Evolutionary conservation across 2,113 vertebrate species (phyloP).

Genomic region (Ia io): DNA sequence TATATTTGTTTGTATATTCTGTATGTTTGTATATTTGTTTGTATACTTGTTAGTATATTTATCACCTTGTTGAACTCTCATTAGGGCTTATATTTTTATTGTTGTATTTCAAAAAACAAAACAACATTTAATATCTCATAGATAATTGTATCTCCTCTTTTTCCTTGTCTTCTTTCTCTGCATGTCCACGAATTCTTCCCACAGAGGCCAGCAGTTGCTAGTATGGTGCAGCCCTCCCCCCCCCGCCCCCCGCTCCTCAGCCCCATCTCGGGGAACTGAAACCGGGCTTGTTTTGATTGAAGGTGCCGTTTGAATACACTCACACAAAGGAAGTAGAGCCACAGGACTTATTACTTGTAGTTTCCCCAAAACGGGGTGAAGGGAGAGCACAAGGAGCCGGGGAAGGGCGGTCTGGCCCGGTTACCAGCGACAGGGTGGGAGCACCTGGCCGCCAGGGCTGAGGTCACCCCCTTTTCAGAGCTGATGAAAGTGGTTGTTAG

Average conservation of each 20-base stretch:
- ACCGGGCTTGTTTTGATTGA: neutral
- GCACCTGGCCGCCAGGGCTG: neutral
- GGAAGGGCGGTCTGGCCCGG: neutral
- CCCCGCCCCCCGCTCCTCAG: no score
- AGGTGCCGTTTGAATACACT: neutral
- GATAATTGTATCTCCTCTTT: neutral
- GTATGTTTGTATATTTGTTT: neutral
- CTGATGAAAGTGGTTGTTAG: neutral
- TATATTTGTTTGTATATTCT: neutral
- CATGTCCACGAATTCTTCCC: neutral
- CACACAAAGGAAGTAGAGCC: neutral
- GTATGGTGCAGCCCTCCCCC: no score
- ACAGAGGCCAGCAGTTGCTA: neutral
- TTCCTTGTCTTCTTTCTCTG: neutral
- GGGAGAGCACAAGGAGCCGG: neutral
- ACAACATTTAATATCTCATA: neutral
- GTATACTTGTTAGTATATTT: no score
- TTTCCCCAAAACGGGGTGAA: neutral
- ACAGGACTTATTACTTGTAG: neutral
- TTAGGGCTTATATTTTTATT: neutral
- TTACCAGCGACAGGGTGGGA: neutral
- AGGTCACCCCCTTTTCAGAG: neutral
- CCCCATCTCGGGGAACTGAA: neutral
- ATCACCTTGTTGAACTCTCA: neutral
- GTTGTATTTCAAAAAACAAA: neutral